phyloP scores from a whole-genome alignment of 2,113 vertebrate species.

The Festucalex cinctus region DNA sequence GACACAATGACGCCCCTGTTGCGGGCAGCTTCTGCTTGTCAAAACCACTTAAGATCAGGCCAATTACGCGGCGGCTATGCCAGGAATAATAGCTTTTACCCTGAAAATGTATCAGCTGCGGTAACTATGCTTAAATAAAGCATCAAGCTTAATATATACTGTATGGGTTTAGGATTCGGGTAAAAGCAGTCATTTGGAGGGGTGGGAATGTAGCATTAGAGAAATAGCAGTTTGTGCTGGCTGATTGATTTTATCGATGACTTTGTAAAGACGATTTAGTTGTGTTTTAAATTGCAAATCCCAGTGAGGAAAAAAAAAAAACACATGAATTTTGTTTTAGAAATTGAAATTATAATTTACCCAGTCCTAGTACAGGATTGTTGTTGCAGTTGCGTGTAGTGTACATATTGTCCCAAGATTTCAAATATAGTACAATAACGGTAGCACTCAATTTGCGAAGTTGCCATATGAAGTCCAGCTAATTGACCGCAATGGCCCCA shows the following conservation, averaged over 20 bases:
- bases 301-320: too few species aligned
- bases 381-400: neutral
- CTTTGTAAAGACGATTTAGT: neutral
- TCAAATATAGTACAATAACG: neutral
- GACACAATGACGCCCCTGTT: constrained; percentile 62
- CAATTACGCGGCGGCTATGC: constrained; percentile 27
- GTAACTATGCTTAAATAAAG: neutral
- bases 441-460: neutral
- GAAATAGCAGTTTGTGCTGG: neutral
- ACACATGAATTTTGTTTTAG: neutral
- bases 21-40: constrained; percentile 55
- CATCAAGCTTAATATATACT: neutral
- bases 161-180: neutral
- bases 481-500: constrained; percentile 35
- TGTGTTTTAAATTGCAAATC: neutral
- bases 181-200: neutral
- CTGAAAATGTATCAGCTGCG: constrained; percentile 24
- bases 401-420: neutral
- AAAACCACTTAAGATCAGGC: constrained; percentile 41
- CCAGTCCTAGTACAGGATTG: neutral
- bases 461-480: constrained; percentile 16
- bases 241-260: neutral
- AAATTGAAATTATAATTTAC: neutral
- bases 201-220: too few species aligned
- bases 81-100: constrained; percentile 19